Conservation (phyloP, 2,113 vertebrate species). For the Pelobates fuscus region DNA sequence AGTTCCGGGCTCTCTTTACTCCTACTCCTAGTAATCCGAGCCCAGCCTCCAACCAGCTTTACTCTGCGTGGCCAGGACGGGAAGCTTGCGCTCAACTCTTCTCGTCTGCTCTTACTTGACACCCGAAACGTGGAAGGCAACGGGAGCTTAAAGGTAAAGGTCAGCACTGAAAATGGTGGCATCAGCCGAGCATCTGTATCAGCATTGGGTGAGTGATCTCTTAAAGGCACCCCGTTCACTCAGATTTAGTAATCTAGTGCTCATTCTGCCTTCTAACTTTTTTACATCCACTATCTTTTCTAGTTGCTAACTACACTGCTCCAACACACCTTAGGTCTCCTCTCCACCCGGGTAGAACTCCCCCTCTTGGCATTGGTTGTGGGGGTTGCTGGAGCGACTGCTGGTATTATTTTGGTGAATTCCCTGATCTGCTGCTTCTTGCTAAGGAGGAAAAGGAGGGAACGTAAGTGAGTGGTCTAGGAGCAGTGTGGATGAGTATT, state of each 20-base stretch:
- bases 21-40: conserved; percentile 27
- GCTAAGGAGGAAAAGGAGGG: conserved; percentile 4
- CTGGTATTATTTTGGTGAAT: conserved; percentile 24
- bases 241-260: not conserved
- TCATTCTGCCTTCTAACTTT: not conserved
- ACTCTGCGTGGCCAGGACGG: conserved; percentile 17
- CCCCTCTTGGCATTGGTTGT: conserved; percentile 17
- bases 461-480: not conserved
- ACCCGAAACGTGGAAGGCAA: conserved; percentile 22
- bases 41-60: conserved; percentile 15
- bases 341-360: conserved; percentile 8
- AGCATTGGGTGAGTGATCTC: conserved; percentile 4
- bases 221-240: not conserved
- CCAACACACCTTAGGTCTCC: conserved; percentile 4
- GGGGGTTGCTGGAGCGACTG: conserved; percentile 1
- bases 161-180: conserved; percentile 16
- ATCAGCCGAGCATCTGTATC: conserved; percentile 3
- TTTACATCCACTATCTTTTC: not conserved
- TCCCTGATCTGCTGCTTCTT: conserved; percentile 24
- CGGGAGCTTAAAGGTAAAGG: conserved; percentile 29
- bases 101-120: conserved; percentile 29
- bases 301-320: not conserved
- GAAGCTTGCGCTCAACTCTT: not conserved
- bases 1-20: conserved; percentile 20
- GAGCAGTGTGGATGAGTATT: not conserved